These are phyloP conservation scores for Anolis carolinensis DNA, from an alignment of 2,113 vertebrate genomes.

Conservation along the genomic window DNA sequence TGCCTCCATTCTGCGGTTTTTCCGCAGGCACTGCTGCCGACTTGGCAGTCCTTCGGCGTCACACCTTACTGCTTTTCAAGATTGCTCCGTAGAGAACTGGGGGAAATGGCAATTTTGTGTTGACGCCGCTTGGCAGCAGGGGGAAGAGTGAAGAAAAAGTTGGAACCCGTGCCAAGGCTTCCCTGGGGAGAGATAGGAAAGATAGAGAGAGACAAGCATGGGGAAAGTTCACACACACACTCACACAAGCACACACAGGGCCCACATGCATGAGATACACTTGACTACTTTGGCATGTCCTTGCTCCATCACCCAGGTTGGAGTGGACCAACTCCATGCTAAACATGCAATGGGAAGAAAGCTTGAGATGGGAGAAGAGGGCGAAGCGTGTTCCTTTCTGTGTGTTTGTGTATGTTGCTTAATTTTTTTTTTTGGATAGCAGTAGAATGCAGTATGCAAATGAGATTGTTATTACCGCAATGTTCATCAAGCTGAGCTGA, in stretches of 20 bases:
- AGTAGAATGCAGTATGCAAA: constrained; percentile 97
- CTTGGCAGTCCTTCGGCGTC: constrained; percentile 89
- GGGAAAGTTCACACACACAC: constrained; percentile 51
- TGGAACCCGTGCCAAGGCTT: constrained; percentile 78
- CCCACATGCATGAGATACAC: not conserved
- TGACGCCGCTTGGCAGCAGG: constrained; percentile 87
- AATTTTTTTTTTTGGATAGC: constrained; percentile 80
- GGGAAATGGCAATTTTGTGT: constrained; percentile 81
- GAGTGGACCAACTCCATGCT: constrained; percentile 17
- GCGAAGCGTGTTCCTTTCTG: constrained; percentile 10
- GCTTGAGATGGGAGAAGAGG: constrained; percentile 55
- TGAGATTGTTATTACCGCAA: constrained; percentile 97
- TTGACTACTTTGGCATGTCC: not conserved
- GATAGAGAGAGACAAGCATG: constrained; percentile 38
- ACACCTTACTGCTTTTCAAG: constrained; percentile 97
- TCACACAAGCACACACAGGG: constrained; percentile 46
- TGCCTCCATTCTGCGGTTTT: constrained; percentile 82
- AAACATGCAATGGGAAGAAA: constrained; percentile 35
- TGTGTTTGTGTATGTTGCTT: constrained; percentile 62
- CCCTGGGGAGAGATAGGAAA: constrained; percentile 70
- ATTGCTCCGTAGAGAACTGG: constrained; percentile 92
- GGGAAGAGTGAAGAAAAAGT: constrained; percentile 77
- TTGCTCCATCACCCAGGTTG: not conserved
- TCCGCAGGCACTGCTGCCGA: constrained; percentile 90
- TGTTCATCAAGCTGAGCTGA: constrained; percentile 97